These are phyloP conservation scores for Acanthornis magna DNA, from an alignment of 2,797 vertebrate species.

Conservation along the genomic window DNA sequence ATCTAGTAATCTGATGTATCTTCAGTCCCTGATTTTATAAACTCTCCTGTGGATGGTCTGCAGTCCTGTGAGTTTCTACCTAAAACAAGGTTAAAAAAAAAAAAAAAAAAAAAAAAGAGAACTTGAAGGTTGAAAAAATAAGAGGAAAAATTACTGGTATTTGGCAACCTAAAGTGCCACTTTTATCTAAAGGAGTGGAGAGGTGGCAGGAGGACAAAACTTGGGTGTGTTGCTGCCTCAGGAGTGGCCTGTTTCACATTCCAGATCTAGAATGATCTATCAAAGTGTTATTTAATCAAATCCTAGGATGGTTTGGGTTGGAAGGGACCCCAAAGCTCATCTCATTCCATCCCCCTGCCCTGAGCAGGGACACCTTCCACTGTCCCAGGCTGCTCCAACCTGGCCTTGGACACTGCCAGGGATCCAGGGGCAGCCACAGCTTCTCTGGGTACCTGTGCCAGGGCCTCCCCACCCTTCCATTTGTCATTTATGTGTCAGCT, in stretches of 20 bases:
- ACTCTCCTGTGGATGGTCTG: background rate
- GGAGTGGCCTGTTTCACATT: background rate
- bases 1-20: background rate
- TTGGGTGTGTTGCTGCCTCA: background rate
- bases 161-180: background rate
- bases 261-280: no score
- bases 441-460: background rate
- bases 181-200: background rate
- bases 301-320: background rate
- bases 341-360: rapidly evolving
- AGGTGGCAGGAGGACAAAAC: background rate
- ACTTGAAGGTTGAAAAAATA: background rate
- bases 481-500: background rate
- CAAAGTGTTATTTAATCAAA: background rate
- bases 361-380: background rate
- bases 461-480: rapidly evolving
- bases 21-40: background rate
- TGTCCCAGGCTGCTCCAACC: rapidly evolving
- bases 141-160: background rate
- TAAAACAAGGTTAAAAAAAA: background rate
- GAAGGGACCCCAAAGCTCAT: no score
- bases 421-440: background rate
- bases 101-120: background rate
- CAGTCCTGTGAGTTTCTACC: background rate
- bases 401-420: background rate